Evolutionary conservation across 2,888 invertebrate genomes (phyloP).

Genomic region (Adelognathus sp.): DNA sequence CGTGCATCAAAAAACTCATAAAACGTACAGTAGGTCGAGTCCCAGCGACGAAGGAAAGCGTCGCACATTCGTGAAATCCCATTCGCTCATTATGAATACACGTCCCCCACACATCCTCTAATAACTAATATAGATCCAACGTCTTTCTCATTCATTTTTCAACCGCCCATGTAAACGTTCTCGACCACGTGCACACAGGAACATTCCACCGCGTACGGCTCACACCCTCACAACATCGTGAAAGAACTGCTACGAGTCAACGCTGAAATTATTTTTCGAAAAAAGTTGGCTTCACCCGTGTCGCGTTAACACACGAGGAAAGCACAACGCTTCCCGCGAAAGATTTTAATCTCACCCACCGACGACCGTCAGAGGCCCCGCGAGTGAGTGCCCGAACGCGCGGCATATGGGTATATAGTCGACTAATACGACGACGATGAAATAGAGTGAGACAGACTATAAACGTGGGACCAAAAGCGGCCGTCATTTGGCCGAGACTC

Average conservation of each 20-base stretch:
- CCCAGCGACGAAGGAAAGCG: background rate
- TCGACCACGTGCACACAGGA: background rate
- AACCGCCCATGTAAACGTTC: background rate
- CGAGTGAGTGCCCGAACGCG: conserved; percentile 41
- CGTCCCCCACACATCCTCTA: background rate
- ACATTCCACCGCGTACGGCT: background rate
- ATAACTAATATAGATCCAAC: background rate
- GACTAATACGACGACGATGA: conserved; percentile 34
- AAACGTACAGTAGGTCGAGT: background rate
- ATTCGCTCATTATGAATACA: background rate
- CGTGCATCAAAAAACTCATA: background rate
- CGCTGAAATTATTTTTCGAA: conserved; percentile 61
- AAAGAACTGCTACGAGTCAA: conserved; percentile 28
- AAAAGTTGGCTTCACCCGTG: conserved; percentile 51
- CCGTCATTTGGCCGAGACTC: conserved; percentile 77
- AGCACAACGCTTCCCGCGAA: conserved; percentile 58
- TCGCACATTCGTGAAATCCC: conserved; percentile 19
- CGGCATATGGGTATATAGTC: conserved; percentile 50
- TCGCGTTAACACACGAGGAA: conserved; percentile 61
- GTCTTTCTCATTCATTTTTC: background rate
- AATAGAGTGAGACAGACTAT: conserved; percentile 53
- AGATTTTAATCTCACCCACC: conserved; percentile 72
- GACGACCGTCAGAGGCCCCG: conserved; percentile 59
- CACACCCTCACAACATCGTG: background rate
- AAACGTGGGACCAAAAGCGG: conserved; percentile 75